A percentile compares a stretch with the other conserved stretches of the same genome.
These are phyloP conservation scores for Chrysopilus asiliformis DNA, from an alignment of 2,888 invertebrate genomes.

Conservation along the genomic window DNA sequence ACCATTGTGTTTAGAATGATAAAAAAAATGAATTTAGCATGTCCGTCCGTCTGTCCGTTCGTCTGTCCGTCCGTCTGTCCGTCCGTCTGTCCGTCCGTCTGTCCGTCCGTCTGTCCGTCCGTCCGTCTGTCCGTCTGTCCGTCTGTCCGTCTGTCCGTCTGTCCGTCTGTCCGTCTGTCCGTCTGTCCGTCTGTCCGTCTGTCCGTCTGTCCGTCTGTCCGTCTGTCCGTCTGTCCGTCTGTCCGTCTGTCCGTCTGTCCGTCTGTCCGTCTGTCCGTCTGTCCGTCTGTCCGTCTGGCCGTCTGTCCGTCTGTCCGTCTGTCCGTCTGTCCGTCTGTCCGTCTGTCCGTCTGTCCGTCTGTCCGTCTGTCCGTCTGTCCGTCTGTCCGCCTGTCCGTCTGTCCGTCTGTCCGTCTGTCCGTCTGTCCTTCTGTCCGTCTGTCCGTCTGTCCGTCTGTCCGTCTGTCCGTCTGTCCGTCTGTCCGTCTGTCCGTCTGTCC, in stretches of 20 bases:
- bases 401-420: background rate
- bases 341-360: background rate
- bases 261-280: background rate
- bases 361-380: background rate
- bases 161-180: constrained; percentile 1
- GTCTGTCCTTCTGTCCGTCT: too few relatives aligned
- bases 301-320: background rate
- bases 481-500: constrained; percentile 1
- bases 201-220: constrained; percentile 1
- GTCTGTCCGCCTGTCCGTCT: background rate
- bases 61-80: too few relatives aligned
- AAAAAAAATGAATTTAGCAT: too few relatives aligned
- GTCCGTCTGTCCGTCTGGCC: background rate
- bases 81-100: too few relatives aligned
- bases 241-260: background rate
- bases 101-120: too few relatives aligned
- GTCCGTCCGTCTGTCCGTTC: too few relatives aligned
- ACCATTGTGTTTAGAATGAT: too few relatives aligned
- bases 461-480: constrained; percentile 1
- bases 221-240: constrained; percentile 1
- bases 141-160: constrained; percentile 1
- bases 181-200: constrained; percentile 1
- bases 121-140: too few relatives aligned
- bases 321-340: background rate
- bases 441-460: constrained; percentile 1